Evolutionary conservation across 2,888 invertebrate species (phyloP), one percentile per base, ranked within the genome.

Genomic region (Caenorhabditis sp.): DNA sequence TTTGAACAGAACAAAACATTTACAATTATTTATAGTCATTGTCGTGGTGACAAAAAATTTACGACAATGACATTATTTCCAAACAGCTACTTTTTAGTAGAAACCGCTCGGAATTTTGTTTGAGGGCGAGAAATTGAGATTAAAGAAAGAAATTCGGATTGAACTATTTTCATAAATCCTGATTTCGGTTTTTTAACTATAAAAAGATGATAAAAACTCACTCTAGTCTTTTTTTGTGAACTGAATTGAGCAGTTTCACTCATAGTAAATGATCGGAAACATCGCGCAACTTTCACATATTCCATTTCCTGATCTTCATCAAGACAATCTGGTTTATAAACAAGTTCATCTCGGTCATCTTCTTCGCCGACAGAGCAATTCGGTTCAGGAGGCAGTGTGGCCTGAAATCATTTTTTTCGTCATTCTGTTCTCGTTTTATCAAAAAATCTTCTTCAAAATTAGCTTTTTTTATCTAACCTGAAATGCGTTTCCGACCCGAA

Each of bases 401-500:
- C 83, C 82, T 83, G 65, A 27, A 81, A 75, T 58, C 1, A 60
- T 19, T 58, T 58, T 58, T 58, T 53, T 53, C n/a, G n/a, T n/a
- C n/a, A n/a, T n/a, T n/a, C n/a, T n/a, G n/a, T n/a, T n/a, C n/a
- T n/a, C n/a, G n/a, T n/a, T n/a, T n/a, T n/a, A n/a, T n/a, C n/a
- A n/a, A n/a, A n/a, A n/a, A n/a, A n/a, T n/a, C n/a, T n/a, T n/a
- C n/a, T n/a, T n/a, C n/a, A n/a, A n/a, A n/a, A n/a, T n/a, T n/a
- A n/a, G n/a, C n/a, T n/a, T n/a, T n/a, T n/a, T n/a, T n/a, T n/a
- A n/a, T n/a, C n/a, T n/a, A 24, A 84, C 91, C 90, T 91, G 91
- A 86, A 91, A 91, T 85, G 90, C 90, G 79, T 90, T 89, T 81
- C 91, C 91, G 72, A 91, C 90, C 85, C 91, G 89, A 78, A 91